These are phyloP conservation scores for Drosophila atripex DNA, from an alignment of 2,888 invertebrate genomes.

Conservation along the genomic window DNA sequence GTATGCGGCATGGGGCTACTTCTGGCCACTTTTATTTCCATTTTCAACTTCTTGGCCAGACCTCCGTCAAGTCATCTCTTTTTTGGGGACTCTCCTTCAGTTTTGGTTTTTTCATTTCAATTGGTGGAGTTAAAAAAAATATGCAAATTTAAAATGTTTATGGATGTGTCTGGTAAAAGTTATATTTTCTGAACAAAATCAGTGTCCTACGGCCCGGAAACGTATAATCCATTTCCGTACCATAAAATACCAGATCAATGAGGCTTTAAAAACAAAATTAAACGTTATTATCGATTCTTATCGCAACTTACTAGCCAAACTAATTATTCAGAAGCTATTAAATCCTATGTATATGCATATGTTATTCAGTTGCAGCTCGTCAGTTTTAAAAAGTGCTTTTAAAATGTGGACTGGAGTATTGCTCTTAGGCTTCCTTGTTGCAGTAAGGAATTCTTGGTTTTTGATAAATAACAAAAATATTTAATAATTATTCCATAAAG, in stretches of 20 bases:
- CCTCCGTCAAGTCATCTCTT: conserved; percentile 36
- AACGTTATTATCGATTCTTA: conserved; percentile 8
- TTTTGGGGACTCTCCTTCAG: conserved; percentile 23
- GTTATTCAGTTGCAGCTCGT: background rate
- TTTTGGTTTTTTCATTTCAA: conserved; percentile 4
- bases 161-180: background rate
- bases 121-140: conserved; percentile 7
- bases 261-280: background rate
- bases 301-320: background rate
- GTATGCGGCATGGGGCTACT: conserved; percentile 9
- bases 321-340: too few relatives aligned
- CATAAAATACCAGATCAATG: background rate
- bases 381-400: background rate
- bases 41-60: conserved; percentile 33
- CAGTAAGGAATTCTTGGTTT: background rate
- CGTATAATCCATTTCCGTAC: background rate
- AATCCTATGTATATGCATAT: too few relatives aligned
- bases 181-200: background rate
- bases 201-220: background rate
- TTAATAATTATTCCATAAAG: background rate
- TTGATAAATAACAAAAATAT: fast-evolving
- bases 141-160: conserved; percentile 12
- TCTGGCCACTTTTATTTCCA: conserved; percentile 46
- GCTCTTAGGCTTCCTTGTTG: background rate
- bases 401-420: conserved; percentile 17